Evolutionary conservation across 2,888 invertebrate genomes (phyloP), one percentile per base, ranked within the genome.

Genomic region (Harmothoe impar): DNA sequence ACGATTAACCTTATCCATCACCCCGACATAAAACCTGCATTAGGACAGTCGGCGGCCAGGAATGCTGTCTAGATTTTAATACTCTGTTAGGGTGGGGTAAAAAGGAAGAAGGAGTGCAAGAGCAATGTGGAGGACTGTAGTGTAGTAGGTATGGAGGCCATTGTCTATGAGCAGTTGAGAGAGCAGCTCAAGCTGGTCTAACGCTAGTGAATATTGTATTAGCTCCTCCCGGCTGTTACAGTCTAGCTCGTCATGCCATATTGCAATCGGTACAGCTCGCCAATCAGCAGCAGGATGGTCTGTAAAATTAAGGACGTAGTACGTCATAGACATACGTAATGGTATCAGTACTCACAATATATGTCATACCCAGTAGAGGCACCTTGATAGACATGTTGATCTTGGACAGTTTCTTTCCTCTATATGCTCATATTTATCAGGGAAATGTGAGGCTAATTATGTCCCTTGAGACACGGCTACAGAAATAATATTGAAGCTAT

Each of bases 1-100:
- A 81, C 33, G 81, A 81, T 81, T 33, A 81, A 81, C 81, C 33
- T 81, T 81, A 81, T 81, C 81, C 81, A 81, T 81, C 81, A 81
- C 81, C 20, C 81, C 5, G 3, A 43, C 81, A 81, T 81, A 43
- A 81, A 81, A 43, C 23, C 33, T 17, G 23, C 81, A 33, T 43
- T 35, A 81, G 35, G 43, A 33, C 43, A 81, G 81, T 81, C 81
- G 20, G 35, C 20, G 33, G 20, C 43, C 5, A 20, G 10, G 35
- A 81, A 33, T 81, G 43, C 33, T 7, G 81, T 12, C 35, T 43
- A 43, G 35, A 43, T 33, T 43, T 81, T 81, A 35, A 81, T 81
- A 81, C 23, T n/a, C 33, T 17, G 43, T 72, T 72, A 72, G 43
- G 43, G 20, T 1, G 29, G 17, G 25, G 25, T 15, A 72, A 72